Base-by-base conservation (phyloP, 2,797 vertebrate genomes). In the Calcarius lapponicus region DNA sequence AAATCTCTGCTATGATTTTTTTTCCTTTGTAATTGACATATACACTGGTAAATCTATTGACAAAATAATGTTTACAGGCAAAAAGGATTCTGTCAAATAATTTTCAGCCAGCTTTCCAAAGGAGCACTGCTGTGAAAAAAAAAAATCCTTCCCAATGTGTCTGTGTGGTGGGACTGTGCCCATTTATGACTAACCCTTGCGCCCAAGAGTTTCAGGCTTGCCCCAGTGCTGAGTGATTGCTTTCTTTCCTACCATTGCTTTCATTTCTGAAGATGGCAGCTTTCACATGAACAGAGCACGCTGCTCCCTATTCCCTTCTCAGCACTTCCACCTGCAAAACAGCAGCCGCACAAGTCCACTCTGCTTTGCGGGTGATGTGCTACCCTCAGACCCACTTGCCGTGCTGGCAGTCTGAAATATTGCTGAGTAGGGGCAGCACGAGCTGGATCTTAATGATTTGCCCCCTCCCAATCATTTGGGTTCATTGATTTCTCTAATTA, bases 401-500 rank as follows among this genome's bases (percentile, higher is more conserved):
- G 28, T 3, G 29, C 74, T 6, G 13, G 45, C 64, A 73, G 31
- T 19, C 79, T 53, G 67, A 76, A 78, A 80, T 58, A 74, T 6
- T 40, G 90, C 93, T 54, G 75, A 85, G 53, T 22, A 82, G 62
- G 70, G 73, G 60, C 78, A 60, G 81, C 64, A 65, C 65, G 61
- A 79, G 32, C 36, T 54, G 80, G 62, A 67, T 76, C 72, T 58
- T 87, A 90, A 81, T 51, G 69, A 88, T 91, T 92, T 93, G 50
- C 42, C 71, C 73, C 84, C 60, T 92, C 81, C 80, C 78, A 88
- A 20, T 83, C 73, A 87, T 70, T 93, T 87, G 78, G 48, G 32
- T 72, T 86, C 66, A 87, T 85, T 93, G 90, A 93, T 94, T 93
- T 95, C 61, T 74, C 80, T 94, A 95, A 92, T 93, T 86, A 96